Percentiles rank a stretch among this genome's conserved stretches.
These are phyloP conservation scores for Tigriopus japonicus DNA, from an alignment of 1,140 invertebrate species.

Conservation along the genomic window DNA sequence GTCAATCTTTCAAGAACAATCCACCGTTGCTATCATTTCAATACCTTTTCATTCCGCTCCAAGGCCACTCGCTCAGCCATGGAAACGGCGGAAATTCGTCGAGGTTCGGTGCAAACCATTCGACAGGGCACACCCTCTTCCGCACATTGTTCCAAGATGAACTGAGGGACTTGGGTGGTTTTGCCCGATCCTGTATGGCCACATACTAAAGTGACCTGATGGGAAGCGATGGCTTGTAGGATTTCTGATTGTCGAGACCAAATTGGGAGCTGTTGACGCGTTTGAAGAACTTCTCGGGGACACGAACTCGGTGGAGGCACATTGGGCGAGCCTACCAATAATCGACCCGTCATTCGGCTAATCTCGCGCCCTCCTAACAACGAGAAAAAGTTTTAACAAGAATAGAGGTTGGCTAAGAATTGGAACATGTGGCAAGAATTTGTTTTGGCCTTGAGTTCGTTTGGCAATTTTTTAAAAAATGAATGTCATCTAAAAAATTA, in stretches of 20 bases:
- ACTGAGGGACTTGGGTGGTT: conserved; percentile 73
- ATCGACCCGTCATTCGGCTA: no score
- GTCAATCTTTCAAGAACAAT: conserved; percentile 39
- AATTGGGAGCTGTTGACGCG: conserved; percentile 37
- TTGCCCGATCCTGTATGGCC: conserved; percentile 66
- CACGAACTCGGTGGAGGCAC: no score
- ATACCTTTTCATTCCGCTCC: not conserved
- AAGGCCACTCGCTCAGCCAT: conserved; percentile 40
- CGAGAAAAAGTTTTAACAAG: not conserved
- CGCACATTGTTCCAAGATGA: conserved; percentile 57
- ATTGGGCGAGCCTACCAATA: no score
- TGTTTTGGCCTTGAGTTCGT: no score
- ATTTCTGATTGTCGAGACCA: conserved; percentile 32
- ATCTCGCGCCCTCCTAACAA: conserved; percentile 18
- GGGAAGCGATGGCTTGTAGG: conserved; percentile 29
- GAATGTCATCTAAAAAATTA: no score
- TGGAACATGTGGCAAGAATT: no score
- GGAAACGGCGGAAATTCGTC: conserved; percentile 68
- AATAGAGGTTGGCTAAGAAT: not conserved
- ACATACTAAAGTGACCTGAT: conserved; percentile 44
- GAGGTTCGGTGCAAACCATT: conserved; percentile 80
- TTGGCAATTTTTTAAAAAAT: no score
- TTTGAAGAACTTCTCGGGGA: no score
- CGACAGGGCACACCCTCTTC: conserved; percentile 44
- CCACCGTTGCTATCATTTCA: not conserved